These are phyloP conservation scores for Rhinoptilus africanus DNA, from an alignment of 2,113 vertebrate genomes.

Conservation along the genomic window DNA sequence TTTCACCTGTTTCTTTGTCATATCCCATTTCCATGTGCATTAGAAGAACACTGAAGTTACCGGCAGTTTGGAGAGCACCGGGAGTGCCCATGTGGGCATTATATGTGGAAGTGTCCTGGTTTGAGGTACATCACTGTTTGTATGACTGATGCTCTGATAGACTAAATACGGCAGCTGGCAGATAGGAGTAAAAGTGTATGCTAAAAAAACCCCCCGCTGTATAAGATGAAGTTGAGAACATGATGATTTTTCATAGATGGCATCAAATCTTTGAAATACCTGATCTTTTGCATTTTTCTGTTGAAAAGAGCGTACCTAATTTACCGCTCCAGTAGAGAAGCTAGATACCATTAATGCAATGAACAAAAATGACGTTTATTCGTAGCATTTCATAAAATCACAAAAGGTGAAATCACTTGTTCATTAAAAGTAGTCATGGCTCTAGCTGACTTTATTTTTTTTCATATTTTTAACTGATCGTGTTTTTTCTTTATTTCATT, in stretches of 20 bases:
- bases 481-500: background rate
- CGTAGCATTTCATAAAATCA: background rate
- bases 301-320: background rate
- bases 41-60: background rate
- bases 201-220: background rate
- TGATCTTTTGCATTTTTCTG: background rate
- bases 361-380: background rate
- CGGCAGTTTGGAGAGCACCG: background rate
- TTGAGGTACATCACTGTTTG: background rate
- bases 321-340: background rate
- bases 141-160: rapidly evolving
- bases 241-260: background rate
- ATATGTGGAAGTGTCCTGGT: background rate
- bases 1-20: background rate
- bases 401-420: background rate
- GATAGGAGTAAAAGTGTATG: background rate
- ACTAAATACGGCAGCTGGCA: background rate
- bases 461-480: background rate
- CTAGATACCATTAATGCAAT: background rate
- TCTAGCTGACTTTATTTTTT: background rate
- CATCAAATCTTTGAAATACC: background rate
- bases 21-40: background rate
- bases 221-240: background rate
- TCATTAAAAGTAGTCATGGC: background rate
- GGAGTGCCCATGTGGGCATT: background rate